These are phyloP conservation scores for Pseudorhombus dupliciocellatus DNA, from an alignment of 2,113 vertebrate species.

Conservation along the genomic window DNA sequence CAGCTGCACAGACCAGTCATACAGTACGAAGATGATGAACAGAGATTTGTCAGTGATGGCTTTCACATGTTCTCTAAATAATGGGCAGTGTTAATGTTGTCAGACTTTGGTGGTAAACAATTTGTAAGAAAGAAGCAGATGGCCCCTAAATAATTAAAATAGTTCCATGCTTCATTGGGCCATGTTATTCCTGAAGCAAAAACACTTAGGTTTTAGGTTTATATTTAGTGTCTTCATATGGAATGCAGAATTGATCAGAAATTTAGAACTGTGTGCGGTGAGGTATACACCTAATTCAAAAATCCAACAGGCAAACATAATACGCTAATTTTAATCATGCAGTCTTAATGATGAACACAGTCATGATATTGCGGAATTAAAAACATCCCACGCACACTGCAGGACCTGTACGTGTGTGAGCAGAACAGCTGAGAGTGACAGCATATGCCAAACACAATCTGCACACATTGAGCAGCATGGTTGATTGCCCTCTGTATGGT, in stretches of 20 bases:
- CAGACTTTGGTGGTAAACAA: neutral
- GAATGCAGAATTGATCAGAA: too few relatives aligned
- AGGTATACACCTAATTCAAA: neutral
- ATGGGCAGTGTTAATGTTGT: constrained; percentile 7
- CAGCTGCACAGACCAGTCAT: constrained; percentile 22
- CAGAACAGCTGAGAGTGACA: constrained; percentile 37
- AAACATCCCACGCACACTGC: constrained; percentile 9
- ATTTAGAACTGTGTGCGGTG: too few relatives aligned
- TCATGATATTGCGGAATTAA: too few relatives aligned
- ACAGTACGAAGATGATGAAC: constrained; percentile 23
- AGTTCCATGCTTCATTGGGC: neutral
- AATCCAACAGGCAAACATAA: neutral
- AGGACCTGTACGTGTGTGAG: constrained; percentile 11
- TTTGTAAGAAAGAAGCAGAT: constrained; percentile 9
- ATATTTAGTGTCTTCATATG: neutral
- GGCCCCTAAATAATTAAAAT: neutral
- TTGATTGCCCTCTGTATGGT: constrained; percentile 52
- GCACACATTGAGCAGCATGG: constrained; percentile 25
- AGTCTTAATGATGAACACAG: too few relatives aligned
- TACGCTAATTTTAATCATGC: constrained; percentile 1
- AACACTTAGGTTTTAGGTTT: neutral
- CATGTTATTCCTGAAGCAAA: neutral
- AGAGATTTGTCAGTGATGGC: constrained; percentile 30
- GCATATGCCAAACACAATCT: constrained; percentile 46
- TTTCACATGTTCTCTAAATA: constrained; percentile 28